These are phyloP conservation scores for Leptoclinus maculatus DNA, from an alignment of 2,797 vertebrate genomes.

Conservation along the genomic window DNA sequence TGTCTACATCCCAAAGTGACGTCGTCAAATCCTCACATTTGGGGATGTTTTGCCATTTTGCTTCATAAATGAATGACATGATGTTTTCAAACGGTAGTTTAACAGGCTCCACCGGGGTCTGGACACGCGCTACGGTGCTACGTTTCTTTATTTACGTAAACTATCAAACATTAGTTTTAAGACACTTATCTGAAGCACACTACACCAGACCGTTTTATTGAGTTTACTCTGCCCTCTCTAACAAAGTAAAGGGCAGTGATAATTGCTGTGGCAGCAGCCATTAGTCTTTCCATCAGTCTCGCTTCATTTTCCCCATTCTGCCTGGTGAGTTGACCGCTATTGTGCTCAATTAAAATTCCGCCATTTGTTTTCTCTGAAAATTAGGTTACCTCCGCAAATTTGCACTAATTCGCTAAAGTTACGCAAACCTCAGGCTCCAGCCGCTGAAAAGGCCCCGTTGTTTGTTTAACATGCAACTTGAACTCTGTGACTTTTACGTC, in stretches of 20 bases:
- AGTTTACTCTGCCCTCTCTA: conserved; percentile 25
- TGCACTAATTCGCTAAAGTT: conserved; percentile 85
- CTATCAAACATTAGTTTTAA: not conserved
- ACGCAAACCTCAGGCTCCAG: conserved; percentile 70
- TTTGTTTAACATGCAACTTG: conserved; percentile 85
- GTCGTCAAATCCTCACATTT: not conserved
- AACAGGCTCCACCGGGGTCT: not conserved
- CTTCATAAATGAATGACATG: not conserved
- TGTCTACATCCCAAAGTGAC: not conserved
- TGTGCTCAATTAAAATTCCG: conserved; percentile 83
- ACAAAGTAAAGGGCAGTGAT: conserved; percentile 50
- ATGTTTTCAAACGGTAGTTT: not conserved
- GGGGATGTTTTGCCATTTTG: not conserved
- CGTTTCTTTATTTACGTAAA: not conserved
- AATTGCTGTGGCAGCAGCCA: conserved; percentile 70
- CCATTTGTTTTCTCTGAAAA: conserved; percentile 85
- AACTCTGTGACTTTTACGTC: conserved; percentile 74
- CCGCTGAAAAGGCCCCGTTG: conserved; percentile 71
- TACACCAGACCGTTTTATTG: conserved; percentile 12
- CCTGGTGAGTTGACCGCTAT: conserved; percentile 67
- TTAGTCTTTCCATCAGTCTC: conserved; percentile 79
- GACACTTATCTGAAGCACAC: not conserved
- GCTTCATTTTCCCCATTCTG: conserved; percentile 75
- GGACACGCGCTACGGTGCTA: too few species aligned
- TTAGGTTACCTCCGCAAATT: conserved; percentile 86